Conservation (phyloP, 2,113 vertebrate species). For the Dasypus novemcinctus region DNA sequence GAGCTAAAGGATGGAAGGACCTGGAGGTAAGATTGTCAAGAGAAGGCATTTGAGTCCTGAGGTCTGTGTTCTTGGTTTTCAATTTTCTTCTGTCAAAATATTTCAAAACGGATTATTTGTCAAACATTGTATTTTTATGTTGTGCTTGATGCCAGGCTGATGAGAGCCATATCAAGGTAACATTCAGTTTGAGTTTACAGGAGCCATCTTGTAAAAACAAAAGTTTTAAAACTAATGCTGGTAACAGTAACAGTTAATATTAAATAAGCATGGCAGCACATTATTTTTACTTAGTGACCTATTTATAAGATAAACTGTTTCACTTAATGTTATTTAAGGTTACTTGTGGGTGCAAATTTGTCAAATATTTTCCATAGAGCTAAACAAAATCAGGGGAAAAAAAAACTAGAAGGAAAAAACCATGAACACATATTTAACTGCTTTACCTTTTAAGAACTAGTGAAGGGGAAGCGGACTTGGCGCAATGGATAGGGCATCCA, state of each 20-base stretch:
- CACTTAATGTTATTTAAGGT: background rate
- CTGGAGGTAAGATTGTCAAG: background rate
- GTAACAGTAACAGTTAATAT: background rate
- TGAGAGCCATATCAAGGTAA: background rate
- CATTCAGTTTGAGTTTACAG: background rate
- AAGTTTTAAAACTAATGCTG: background rate
- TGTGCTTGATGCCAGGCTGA: background rate
- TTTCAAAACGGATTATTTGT: background rate
- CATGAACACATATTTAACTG: background rate
- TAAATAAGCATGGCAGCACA: background rate
- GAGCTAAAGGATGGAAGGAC: background rate
- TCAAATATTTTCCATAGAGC: background rate
- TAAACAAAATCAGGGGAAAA: background rate
- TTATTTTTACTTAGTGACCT: background rate
- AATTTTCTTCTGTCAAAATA: background rate
- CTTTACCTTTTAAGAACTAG: background rate
- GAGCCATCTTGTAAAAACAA: background rate
- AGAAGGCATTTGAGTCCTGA: background rate
- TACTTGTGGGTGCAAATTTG: background rate
- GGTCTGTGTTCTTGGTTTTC: background rate
- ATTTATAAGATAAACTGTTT: background rate
- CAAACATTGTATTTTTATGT: background rate
- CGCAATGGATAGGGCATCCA: too few relatives aligned
- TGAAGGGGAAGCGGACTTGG: too few relatives aligned
- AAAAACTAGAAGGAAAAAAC: background rate